Base-by-base conservation (phyloP, 2,888 invertebrate genomes). In the Leptinotarsa haldemani region DNA sequence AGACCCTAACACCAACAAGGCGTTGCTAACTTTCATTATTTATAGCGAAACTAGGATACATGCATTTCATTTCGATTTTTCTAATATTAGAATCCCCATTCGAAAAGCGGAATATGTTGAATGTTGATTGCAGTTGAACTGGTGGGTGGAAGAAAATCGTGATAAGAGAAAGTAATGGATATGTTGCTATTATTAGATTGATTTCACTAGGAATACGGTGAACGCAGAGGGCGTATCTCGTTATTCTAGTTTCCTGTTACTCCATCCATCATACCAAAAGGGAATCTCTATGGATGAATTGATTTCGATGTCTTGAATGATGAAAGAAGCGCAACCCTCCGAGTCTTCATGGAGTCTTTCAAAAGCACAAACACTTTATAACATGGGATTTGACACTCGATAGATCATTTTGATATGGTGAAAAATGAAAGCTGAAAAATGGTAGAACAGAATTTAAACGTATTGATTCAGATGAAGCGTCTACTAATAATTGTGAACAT, bases 61-160 rank as follows among this genome's bases (percentile, higher is more conserved):
- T 56, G 56, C 22, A 30, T 12, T 61, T 40, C 30, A 30, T 40
- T 61, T 61, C 61, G 61, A 61, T 61, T 30, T 61, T 56, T 61
- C 61, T 40, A 61, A 30, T 61, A 61, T 40, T 61, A 61, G 40
- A 61, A 61, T 30, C 4, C 25, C 61, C 30, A 30, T 40, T 61
- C 22, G 56, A 22, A 15, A 22, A 30, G 40, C 18, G n/a, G n/a
- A 25, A 30, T 25, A 12, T n/a, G 61, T 25, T 40, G 40, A 40
- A 22, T 22, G 56, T 56, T 56, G 22, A 56, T 56, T 25, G 22
- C 22, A 56, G 56, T 56, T 12, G 7, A 61, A 61, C 16, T 40
- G 61, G 40, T 61, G 61, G 61, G 61, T 61, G 61, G 15, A n/a
- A 61, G 30, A 13, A 61, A 61, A 61, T 15, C 22, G 56, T 12